These are phyloP conservation scores for Enteromius trimaculatus DNA, from an alignment of 2,797 vertebrate genomes.

Conservation along the genomic window DNA sequence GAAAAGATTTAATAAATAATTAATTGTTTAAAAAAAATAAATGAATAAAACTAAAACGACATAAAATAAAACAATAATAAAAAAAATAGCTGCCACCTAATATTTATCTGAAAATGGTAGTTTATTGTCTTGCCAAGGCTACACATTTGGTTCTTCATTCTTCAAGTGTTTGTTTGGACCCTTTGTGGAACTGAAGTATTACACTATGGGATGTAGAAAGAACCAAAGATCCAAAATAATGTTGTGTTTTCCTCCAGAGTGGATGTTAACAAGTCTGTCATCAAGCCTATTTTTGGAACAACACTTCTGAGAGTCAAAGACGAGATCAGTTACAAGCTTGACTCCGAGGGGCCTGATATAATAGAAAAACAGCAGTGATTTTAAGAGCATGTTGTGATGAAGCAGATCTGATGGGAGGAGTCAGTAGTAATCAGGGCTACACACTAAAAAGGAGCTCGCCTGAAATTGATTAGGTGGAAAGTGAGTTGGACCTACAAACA, in stretches of 20 bases:
- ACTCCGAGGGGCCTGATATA: neutral
- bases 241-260: neutral
- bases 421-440: constrained; percentile 73
- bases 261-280: neutral
- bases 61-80: neutral
- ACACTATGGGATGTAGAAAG: neutral
- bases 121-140: neutral
- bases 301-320: neutral
- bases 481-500: constrained; percentile 15
- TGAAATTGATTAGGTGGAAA: constrained; percentile 66
- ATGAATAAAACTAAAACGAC: neutral
- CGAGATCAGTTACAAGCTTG: neutral
- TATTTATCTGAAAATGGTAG: neutral
- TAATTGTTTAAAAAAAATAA: too few species aligned
- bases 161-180: neutral
- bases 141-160: neutral
- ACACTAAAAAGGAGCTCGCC: constrained; percentile 68
- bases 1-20: too few species aligned
- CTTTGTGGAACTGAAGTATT: neutral
- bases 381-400: constrained; percentile 70
- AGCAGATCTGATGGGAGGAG: constrained; percentile 70
- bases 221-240: neutral
- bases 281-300: neutral
- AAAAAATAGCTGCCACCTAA: neutral
- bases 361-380: constrained; percentile 63